Conservation (phyloP, 2,797 vertebrate species). For the Psittacula derbiana region DNA sequence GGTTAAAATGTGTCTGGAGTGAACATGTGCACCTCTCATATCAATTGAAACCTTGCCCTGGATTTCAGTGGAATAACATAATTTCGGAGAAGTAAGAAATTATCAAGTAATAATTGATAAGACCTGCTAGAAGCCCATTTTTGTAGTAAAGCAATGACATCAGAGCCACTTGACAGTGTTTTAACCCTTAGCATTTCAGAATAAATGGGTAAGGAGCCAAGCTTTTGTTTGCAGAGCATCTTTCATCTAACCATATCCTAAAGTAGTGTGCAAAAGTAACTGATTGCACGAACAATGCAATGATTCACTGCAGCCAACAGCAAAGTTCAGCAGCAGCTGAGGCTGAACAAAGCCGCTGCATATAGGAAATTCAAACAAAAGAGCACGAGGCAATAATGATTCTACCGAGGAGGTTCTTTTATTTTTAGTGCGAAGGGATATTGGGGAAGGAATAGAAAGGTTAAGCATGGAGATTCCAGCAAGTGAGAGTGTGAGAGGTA, state of each 20-base stretch:
- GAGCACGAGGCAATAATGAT: conserved; percentile 1
- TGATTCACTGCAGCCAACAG: conserved; percentile 15
- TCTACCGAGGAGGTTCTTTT: not conserved
- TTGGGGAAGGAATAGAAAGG: conserved; percentile 20
- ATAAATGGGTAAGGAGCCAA: not conserved
- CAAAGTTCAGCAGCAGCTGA: conserved; percentile 35
- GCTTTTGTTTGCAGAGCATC: not conserved
- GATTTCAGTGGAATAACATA: not conserved
- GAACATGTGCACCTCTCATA: not conserved
- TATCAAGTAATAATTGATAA: not conserved
- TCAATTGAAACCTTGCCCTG: not conserved
- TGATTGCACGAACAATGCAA: not conserved
- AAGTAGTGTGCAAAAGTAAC: not conserved
- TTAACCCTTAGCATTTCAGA: not conserved
- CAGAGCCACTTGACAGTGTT: not conserved
- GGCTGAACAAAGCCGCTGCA: not conserved
- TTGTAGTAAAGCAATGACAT: not conserved
- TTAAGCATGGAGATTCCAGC: conserved; percentile 18
- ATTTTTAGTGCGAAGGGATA: conserved; percentile 21
- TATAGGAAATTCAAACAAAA: conserved; percentile 39
- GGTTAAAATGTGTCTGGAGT: not conserved
- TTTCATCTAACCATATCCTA: not conserved
- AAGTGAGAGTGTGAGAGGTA: not conserved
- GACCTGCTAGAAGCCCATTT: not conserved
- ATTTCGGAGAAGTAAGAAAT: not conserved